Evolutionary conservation across 2,797 vertebrate species (phyloP).

Genomic region (Syngnathus rostellatus): DNA sequence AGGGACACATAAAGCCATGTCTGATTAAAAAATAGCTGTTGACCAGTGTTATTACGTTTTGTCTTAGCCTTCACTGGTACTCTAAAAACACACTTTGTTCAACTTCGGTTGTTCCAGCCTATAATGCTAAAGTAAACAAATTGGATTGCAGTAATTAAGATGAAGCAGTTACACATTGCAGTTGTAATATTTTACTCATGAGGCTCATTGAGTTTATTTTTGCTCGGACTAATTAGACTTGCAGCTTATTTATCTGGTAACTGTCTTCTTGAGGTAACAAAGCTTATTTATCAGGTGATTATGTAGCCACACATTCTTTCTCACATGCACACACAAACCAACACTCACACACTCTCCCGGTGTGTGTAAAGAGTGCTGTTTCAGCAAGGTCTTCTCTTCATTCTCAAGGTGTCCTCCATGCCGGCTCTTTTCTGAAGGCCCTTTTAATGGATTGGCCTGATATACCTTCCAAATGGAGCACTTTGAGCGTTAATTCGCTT

Average conservation of each 20-base stretch:
- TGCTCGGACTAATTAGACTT: slow-evolving; percentile 9
- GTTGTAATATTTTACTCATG: not conserved
- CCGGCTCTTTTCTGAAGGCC: slow-evolving; percentile 91
- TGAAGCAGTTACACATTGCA: not conserved
- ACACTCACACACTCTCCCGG: slow-evolving; percentile 19
- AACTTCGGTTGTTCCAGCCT: not conserved
- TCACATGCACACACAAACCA: slow-evolving; percentile 20
- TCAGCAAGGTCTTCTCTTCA: slow-evolving; percentile 99
- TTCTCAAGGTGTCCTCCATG: slow-evolving; percentile 98
- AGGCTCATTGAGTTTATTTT: slow-evolving; percentile 4
- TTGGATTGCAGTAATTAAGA: not conserved
- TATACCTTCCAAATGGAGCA: slow-evolving; percentile 99
- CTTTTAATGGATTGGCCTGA: slow-evolving; percentile 99
- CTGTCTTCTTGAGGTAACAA: slow-evolving; percentile 59
- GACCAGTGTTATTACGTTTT: not conserved
- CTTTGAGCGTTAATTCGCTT: slow-evolving; percentile 99
- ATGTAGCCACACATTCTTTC: slow-evolving; percentile 58
- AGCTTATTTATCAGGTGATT: slow-evolving; percentile 85
- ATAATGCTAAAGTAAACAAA: not conserved
- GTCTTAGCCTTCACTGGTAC: not conserved
- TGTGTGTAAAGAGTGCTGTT: slow-evolving; percentile 84
- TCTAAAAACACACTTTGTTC: not conserved
- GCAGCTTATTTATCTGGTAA: slow-evolving; percentile 18
- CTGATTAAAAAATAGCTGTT: no score
- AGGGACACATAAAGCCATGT: no score